Percentiles rank a stretch among this genome's conserved stretches.
phyloP scores from a whole-genome alignment of 1,140 invertebrate species.

The Lasioglossum albipes region DNA sequence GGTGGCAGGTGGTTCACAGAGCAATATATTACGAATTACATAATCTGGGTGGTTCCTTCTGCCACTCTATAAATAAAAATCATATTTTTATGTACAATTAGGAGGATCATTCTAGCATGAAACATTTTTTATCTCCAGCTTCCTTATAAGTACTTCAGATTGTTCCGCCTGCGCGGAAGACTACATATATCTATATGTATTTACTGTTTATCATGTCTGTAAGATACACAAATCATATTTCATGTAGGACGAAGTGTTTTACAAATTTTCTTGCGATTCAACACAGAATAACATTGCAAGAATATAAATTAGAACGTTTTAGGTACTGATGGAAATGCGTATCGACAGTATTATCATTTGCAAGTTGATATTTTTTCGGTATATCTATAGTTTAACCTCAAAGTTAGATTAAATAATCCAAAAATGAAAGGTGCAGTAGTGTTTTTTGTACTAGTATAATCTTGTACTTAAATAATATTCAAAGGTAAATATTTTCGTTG shows the following conservation, averaged over 20 bases:
- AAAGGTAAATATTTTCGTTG: background rate
- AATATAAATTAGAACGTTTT: background rate
- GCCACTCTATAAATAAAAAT: too few relatives aligned
- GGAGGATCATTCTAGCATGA: too few relatives aligned
- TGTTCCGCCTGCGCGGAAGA: background rate
- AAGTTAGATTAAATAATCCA: background rate
- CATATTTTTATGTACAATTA: too few relatives aligned
- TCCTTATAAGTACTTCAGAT: background rate
- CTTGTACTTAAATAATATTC: background rate
- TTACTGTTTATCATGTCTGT: background rate
- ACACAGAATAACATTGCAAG: background rate
- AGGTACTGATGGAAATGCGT: background rate
- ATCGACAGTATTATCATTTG: background rate
- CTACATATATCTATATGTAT: background rate
- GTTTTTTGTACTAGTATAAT: background rate
- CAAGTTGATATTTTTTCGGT: background rate
- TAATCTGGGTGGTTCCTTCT: too few relatives aligned
- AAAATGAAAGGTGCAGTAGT: conserved; percentile 3
- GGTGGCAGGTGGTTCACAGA: too few relatives aligned
- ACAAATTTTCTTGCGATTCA: background rate
- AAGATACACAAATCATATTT: background rate
- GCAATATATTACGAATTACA: too few relatives aligned
- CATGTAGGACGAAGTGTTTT: background rate
- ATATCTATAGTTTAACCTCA: conserved; percentile 1
- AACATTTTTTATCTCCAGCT: too few relatives aligned